Evolutionary conservation across 2,888 invertebrate genomes (phyloP).

Genomic region (Phyllotreta cruciferae): DNA sequence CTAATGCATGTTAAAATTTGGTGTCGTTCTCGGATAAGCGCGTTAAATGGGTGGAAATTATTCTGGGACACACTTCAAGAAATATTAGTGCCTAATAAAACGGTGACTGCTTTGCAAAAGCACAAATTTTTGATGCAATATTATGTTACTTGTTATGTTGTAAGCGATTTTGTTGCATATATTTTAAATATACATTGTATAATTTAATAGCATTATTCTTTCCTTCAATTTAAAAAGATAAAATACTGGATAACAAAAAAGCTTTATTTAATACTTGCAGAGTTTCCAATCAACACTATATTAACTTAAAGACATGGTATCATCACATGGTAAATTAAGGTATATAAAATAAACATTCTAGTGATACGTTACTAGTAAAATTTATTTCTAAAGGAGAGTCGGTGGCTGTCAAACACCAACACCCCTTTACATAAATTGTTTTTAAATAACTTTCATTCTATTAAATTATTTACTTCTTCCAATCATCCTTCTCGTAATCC

Average conservation of each 20-base stretch:
- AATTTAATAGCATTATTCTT: constrained; percentile 2
- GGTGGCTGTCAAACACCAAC: constrained; percentile 35
- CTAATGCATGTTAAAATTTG: neutral
- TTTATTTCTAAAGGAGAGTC: constrained; percentile 33
- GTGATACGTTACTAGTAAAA: constrained; percentile 20
- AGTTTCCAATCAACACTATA: constrained; percentile 11
- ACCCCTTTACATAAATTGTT: constrained; percentile 19
- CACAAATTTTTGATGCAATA: constrained; percentile 33
- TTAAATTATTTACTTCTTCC: constrained; percentile 63
- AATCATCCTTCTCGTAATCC: constrained; percentile 75
- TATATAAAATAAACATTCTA: constrained; percentile 32
- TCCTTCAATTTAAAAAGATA: neutral
- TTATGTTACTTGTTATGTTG: constrained; percentile 30
- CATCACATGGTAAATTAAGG: constrained; percentile 29
- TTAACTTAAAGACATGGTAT: constrained; percentile 12
- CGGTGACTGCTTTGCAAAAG: constrained; percentile 29
- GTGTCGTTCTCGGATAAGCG: no score
- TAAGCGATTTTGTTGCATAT: constrained; percentile 28
- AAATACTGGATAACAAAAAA: neutral
- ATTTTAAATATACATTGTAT: constrained; percentile 32
- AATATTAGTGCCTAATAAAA: constrained; percentile 20
- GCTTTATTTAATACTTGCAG: constrained; percentile 20
- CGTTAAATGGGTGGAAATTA: no score
- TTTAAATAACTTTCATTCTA: constrained; percentile 6
- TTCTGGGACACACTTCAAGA: neutral